These are phyloP conservation scores for Stenchaetothrips biformis DNA, from an alignment of 2,888 invertebrate genomes.

Conservation along the genomic window DNA sequence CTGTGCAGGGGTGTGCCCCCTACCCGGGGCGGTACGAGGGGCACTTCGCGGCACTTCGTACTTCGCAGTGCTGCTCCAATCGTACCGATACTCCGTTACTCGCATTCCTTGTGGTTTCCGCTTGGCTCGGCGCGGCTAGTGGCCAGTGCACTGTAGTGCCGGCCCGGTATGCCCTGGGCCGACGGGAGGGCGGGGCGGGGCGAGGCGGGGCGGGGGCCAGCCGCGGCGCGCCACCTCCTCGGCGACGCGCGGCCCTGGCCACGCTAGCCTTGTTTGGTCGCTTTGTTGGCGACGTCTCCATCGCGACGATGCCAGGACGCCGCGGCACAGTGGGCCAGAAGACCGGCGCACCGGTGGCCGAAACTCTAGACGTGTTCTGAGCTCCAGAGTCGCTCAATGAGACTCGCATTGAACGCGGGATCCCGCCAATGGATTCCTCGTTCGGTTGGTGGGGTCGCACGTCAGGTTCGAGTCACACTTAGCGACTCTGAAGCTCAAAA, in stretches of 20 bases:
- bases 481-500: too few species aligned
- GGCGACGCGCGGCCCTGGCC: neutral
- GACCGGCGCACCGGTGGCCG: too few species aligned
- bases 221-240: neutral
- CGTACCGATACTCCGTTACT: neutral
- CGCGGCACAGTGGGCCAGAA: too few species aligned
- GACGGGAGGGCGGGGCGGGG: neutral
- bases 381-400: too few species aligned
- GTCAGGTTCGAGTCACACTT: too few species aligned
- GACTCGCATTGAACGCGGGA: too few species aligned
- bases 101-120: slow-evolving; percentile 21
- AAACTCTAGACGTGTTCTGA: too few species aligned
- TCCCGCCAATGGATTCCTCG: too few species aligned
- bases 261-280: neutral
- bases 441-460: too few species aligned
- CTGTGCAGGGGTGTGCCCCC: neutral
- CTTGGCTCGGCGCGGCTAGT: neutral
- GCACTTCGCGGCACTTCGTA: neutral
- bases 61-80: neutral
- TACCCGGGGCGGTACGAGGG: neutral
- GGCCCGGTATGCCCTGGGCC: neutral
- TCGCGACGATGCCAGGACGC: too few species aligned
- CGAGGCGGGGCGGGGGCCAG: neutral
- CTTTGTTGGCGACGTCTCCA: too few species aligned
- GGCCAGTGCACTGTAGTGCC: neutral